Evolutionary conservation across 2,113 vertebrate species (phyloP), one percentile per base, ranked within the genome.

Genomic region (Sapajus apella): DNA sequence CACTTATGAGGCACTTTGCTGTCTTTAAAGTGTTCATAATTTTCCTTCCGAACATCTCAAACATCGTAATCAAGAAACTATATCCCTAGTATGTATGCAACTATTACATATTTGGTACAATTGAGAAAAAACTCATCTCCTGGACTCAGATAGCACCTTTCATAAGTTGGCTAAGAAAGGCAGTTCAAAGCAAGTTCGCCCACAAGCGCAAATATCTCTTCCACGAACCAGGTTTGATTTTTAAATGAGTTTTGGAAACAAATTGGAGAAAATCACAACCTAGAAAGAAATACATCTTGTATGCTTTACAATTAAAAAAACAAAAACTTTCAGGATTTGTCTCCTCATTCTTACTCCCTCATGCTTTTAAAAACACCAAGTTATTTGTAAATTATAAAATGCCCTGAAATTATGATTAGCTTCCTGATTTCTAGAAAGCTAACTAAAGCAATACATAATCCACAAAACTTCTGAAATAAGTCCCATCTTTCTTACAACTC

Each of bases 211-310:
- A 92, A 97, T 61, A 89, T 95, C 95, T 97, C 97, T 97, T 82
- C 88, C 47, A 40, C 73, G 87, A 97, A 93, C 95, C 55, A 66
- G 92, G 93, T 92, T 90, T 95, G 87, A 73, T 45, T 1, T 73
- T 77, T 21, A 25, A 96, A 97, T 95, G 84, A 97, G 64, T 98
- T 98, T 94, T 94, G 97, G 97, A 98, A 98, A 97, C 96, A 98
- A 98, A 97, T 87, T 16, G 61, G 94, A 97, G 88, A 97, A 98
- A 98, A 97, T 95, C 97, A 96, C 95, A 55, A 80, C 23, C 21
- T 5, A 97, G 84, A 81, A 40, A 97, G 95, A 96, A 93, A 70
- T 82, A 52, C 1, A 90, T 88, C 91, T 96, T 95, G 93, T 95
- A 95, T 64, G 86, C 92, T 97, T 98, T 97, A 97, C 66, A 61